Base-by-base conservation (phyloP, 1,140 invertebrate species). In the Chymomyza costata region DNA sequence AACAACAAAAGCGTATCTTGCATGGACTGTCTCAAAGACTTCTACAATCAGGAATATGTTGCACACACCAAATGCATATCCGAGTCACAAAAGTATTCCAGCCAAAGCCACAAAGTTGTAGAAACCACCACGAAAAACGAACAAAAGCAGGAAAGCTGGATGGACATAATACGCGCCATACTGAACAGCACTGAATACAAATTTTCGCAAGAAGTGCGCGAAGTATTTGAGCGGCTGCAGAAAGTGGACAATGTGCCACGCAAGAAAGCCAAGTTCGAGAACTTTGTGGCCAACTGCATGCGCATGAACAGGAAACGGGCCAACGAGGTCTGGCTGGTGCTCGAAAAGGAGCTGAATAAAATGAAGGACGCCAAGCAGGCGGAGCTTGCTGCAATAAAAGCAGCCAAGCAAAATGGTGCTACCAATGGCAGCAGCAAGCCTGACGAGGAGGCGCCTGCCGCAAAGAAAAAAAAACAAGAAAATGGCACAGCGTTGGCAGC, bases 21-120 rank as follows among this genome's bases (percentile, higher is more conserved):
- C 86, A 92, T 97, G 68, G 96, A 98, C 83, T 98, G 96, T 86
- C 90, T 93, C 5, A 95, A 95, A 86, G 94, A 96, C 86, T 89
- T 84, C 81, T 95, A 94, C 63, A 91, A 89, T 1, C 89, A 96
- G 58, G 92, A 93, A 28, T 97, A 95, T 86, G 88, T 90, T 15
- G 86, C 85, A 2, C 97, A 98, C 83, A 95, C 88, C n/a, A 95
- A 96, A 87, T 98, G 97, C 86, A 90, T 98, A 31, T 93, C 92
- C 2, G 97, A 98, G 88, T 91, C 93, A 32, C 91, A 98, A 86
- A 92, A 95, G 65, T 98, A 98, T 82, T 92, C 94, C 19, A 80
- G 69, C 30, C 73, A 80, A 25, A 95, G 91, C 8, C 93, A 94
- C 86, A 91, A 93, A 58, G 96, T 91, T 85, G 89, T 91, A 49